phyloP scores from a whole-genome alignment of 2,888 invertebrate species.

The Frankliniella intonsa region DNA sequence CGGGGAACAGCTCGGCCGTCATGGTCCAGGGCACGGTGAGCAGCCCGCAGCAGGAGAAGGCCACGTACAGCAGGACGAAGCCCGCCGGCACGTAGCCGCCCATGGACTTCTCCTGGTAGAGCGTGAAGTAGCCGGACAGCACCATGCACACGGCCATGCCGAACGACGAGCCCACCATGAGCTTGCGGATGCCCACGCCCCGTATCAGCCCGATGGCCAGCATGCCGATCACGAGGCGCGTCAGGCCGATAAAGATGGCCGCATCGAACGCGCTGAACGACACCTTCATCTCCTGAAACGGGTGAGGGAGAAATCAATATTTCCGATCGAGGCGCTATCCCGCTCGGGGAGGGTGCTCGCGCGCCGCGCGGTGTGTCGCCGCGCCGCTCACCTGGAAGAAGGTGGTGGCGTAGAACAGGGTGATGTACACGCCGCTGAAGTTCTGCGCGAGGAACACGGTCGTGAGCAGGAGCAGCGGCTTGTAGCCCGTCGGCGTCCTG shows the following conservation, averaged over 20 bases:
- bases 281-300: neutral
- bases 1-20: slow-evolving; percentile 52
- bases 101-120: slow-evolving; percentile 4
- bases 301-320: neutral
- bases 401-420: slow-evolving; percentile 3
- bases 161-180: neutral
- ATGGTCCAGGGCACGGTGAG: slow-evolving; percentile 53
- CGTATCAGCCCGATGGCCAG: neutral
- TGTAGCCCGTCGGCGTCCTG: neutral
- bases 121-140: slow-evolving; percentile 6
- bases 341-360: no score
- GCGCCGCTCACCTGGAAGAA: neutral
- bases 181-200: neutral
- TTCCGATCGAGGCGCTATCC: no score
- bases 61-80: slow-evolving; percentile 28
- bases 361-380: no score
- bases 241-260: neutral
- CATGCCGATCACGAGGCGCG: neutral
- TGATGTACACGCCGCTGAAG: slow-evolving; percentile 19
- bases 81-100: slow-evolving; percentile 27
- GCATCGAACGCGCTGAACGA: neutral
- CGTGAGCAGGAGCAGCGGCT: slow-evolving; percentile 2
- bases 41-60: slow-evolving; percentile 51
- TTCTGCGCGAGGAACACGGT: slow-evolving; percentile 2
- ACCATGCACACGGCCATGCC: slow-evolving; percentile 52